phyloP scores from a whole-genome alignment of 2,888 invertebrate species.

The Dasypolia templi region DNA sequence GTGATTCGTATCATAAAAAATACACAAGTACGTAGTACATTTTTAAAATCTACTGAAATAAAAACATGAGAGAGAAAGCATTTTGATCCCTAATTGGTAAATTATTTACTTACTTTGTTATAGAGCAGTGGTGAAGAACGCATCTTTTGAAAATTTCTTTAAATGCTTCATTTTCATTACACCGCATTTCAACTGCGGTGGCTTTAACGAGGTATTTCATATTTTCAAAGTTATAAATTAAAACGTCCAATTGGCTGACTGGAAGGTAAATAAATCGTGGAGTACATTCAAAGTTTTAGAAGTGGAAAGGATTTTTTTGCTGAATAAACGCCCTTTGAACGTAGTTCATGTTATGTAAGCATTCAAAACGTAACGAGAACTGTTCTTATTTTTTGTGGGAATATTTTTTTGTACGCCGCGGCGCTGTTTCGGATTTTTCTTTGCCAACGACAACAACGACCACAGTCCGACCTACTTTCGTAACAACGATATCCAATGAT shows the following conservation, averaged over 20 bases:
- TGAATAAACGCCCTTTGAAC: constrained; percentile 56
- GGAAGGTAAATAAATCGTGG: constrained; percentile 66
- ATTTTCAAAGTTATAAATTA: constrained; percentile 80
- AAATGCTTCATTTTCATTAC: constrained; percentile 75
- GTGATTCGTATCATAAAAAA: constrained; percentile 1
- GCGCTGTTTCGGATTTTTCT: constrained; percentile 28
- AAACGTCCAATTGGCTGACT: constrained; percentile 80
- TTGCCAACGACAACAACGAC: too few species aligned
- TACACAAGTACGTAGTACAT: not conserved
- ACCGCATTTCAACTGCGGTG: constrained; percentile 67
- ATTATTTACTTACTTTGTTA: constrained; percentile 70
- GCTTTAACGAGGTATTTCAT: constrained; percentile 74
- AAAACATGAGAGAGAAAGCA: constrained; percentile 16
- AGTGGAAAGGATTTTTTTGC: constrained; percentile 22
- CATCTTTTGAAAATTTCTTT: constrained; percentile 71
- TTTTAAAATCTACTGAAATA: not conserved
- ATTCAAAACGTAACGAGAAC: constrained; percentile 62
- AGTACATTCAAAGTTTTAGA: constrained; percentile 31
- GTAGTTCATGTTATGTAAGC: constrained; percentile 55
- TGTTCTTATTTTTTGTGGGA: constrained; percentile 45
- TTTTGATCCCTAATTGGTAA: not conserved
- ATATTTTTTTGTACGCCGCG: constrained; percentile 43
- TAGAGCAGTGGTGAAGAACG: constrained; percentile 72
- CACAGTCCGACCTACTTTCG: too few species aligned
- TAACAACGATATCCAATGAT: constrained; percentile 26